A percentile compares a stretch with the other conserved stretches of the same genome.
Conservation (phyloP, 2,888 invertebrate species). For the Sinodicranocentrus sp. region DNA sequence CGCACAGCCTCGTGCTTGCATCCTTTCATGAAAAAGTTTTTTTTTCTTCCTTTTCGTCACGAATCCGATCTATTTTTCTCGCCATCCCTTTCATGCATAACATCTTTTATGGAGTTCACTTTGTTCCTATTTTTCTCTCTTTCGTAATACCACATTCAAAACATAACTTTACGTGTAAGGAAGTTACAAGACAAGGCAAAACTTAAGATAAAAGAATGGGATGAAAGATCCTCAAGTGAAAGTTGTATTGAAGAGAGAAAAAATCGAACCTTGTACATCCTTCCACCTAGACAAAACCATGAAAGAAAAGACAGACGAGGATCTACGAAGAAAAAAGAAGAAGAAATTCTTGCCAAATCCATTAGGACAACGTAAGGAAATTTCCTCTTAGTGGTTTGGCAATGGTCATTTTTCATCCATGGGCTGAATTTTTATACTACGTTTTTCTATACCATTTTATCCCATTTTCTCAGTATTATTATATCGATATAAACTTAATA, state of each 20-base stretch:
- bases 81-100: too few species aligned
- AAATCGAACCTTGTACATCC: slow-evolving; percentile 8
- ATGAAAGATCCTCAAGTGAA: slow-evolving; percentile 12
- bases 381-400: slow-evolving; percentile 56
- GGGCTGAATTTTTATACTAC: slow-evolving; percentile 29
- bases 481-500: slow-evolving; percentile 41
- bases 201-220: slow-evolving; percentile 10
- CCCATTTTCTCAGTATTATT: background rate
- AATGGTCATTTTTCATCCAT: slow-evolving; percentile 61
- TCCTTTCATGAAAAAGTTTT: too few species aligned
- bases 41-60: too few species aligned
- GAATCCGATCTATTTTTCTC: too few species aligned
- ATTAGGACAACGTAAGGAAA: slow-evolving; percentile 56
- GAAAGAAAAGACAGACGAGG: background rate
- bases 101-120: too few species aligned
- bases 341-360: slow-evolving; percentile 58
- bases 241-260: slow-evolving; percentile 20
- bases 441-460: too few species aligned
- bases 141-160: too few species aligned
- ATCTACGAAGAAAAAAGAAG: slow-evolving; percentile 1
- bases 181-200: background rate
- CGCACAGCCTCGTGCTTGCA: too few species aligned
- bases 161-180: slow-evolving; percentile 7
- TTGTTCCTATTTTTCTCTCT: too few species aligned
- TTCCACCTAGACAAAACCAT: background rate